A percentile compares a stretch with the other conserved stretches of the same genome.
Evolutionary conservation across 2,113 vertebrate genomes (phyloP).

Genomic region (Trachemys scripta): DNA sequence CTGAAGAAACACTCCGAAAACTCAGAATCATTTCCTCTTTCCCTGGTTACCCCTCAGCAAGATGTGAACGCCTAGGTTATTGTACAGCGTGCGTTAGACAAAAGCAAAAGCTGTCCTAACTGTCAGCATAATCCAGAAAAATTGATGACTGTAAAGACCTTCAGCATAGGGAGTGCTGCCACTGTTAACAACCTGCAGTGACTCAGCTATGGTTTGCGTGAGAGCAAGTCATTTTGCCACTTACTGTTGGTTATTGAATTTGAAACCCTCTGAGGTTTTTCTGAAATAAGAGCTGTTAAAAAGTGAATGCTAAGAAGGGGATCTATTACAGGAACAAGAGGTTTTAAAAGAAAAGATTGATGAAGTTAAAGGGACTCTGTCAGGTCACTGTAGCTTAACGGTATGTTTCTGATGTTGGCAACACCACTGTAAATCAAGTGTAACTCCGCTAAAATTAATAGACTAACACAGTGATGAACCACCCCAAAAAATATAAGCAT

Average conservation of each 20-base stretch:
- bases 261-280: slow-evolving; percentile 21
- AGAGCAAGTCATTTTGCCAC: slow-evolving; percentile 35
- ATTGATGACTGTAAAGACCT: slow-evolving; percentile 24
- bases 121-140: slow-evolving; percentile 31
- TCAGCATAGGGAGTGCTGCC: background rate
- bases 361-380: background rate
- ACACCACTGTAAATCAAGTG: background rate
- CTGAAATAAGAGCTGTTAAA: background rate
- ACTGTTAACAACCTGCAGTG: slow-evolving; percentile 34
- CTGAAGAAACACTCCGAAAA: background rate
- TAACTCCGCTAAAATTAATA: background rate
- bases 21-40: slow-evolving; percentile 4
- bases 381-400: background rate
- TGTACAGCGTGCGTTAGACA: background rate
- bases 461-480: background rate
- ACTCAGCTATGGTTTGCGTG: slow-evolving; percentile 36
- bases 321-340: background rate
- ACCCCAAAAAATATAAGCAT: background rate
- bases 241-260: slow-evolving; percentile 41
- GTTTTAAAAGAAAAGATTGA: background rate
- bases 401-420: background rate
- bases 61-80: background rate
- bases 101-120: background rate
- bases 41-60: background rate
- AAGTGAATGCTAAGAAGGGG: background rate